A percentile compares a stretch with the other conserved stretches of the same genome.
Conservation (phyloP, 1,140 invertebrate genomes). For the Lordiphosa collinella region DNA sequence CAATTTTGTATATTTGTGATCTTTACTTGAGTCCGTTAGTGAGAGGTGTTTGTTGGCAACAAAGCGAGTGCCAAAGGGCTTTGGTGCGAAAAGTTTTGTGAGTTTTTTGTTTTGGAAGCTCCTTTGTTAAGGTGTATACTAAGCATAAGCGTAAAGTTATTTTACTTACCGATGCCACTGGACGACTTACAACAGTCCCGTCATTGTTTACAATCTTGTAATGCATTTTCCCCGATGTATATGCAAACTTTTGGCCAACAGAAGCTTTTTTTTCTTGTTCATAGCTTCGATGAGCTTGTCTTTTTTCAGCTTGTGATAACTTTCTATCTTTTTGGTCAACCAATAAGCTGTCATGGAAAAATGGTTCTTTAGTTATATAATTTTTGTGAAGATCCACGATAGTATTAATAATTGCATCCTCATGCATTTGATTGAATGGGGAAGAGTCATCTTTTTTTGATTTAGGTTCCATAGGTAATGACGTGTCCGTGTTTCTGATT, state of each 20-base stretch:
- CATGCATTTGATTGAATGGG: conserved; percentile 85
- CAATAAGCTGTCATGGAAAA: conserved; percentile 97
- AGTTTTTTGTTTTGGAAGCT: too few relatives aligned
- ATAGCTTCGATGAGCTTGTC: conserved; percentile 94
- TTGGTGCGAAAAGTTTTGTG: too few relatives aligned
- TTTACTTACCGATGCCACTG: conserved; percentile 81
- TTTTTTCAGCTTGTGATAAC: conserved; percentile 95
- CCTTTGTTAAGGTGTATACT: too few relatives aligned
- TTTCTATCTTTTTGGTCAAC: conserved; percentile 98
- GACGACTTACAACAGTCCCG: conserved; percentile 81
- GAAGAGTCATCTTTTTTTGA: conserved; percentile 22
- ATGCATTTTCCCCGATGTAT: conserved; percentile 60
- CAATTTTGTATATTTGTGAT: too few relatives aligned
- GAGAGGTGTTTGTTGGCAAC: too few relatives aligned
- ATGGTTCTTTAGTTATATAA: conserved; percentile 92
- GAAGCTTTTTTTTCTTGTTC: conserved; percentile 95
- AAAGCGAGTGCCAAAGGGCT: too few relatives aligned
- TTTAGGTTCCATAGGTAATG: not conserved
- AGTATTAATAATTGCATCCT: conserved; percentile 90
- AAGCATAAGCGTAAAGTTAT: not conserved
- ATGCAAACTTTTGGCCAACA: conserved; percentile 80
- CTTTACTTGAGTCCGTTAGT: too few relatives aligned
- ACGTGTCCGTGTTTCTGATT: not conserved
- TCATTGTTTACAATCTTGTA: conserved; percentile 83
- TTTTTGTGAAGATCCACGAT: conserved; percentile 85